Evolutionary conservation across 92 coral and sea anemone genomes (phyloP), one percentile per base, ranked within the genome.

Genomic region (Palythoa heliodiscus): DNA sequence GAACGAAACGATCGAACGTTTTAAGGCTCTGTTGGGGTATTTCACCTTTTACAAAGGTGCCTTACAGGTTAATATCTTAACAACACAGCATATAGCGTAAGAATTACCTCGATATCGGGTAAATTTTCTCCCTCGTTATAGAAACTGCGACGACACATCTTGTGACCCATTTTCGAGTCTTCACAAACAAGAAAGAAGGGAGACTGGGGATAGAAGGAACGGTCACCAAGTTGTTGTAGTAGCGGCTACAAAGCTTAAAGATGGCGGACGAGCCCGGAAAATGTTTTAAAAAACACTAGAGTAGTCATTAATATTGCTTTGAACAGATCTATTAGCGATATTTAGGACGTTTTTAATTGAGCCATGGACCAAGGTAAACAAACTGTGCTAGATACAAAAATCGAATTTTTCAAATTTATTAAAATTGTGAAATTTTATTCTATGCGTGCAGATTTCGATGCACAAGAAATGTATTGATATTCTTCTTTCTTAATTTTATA

Each of bases 91-190:
- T 43, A 15, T 80, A 66, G 43, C 14, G 84, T 47, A 53, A 24
- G 73, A 64, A 80, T 80, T 80, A 80, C 84, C 84, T 80, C 74
- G 74, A 80, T 80, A 60, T 67, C 84, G 43, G 61, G 84, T 20
- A 52, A 66, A 43, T 20, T 80, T 66, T 67, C 60, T 39, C 74
- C 72, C 63, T 80, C 84, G 84, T 22, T 39, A 64, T 74, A 52
- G 61, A 64, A 80, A 53, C 58, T 13, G 73, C 58, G 15, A 10
- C 2, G 22, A 80, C 43, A n/a, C 84, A 80, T 80, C 84, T 47
- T 80, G 73, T 64, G 84, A 80, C 74, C n/a, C 84, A 80, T 80
- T 80, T 66, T 80, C 74, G 84, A 72, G 53, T 61, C 84, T 64
- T 63, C 9, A 5, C 50, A 15, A 57, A 15, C 63, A 17, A 48